These are phyloP conservation scores for Halcyon smyrnensis DNA, from an alignment of 2,797 vertebrate genomes.

Conservation along the genomic window DNA sequence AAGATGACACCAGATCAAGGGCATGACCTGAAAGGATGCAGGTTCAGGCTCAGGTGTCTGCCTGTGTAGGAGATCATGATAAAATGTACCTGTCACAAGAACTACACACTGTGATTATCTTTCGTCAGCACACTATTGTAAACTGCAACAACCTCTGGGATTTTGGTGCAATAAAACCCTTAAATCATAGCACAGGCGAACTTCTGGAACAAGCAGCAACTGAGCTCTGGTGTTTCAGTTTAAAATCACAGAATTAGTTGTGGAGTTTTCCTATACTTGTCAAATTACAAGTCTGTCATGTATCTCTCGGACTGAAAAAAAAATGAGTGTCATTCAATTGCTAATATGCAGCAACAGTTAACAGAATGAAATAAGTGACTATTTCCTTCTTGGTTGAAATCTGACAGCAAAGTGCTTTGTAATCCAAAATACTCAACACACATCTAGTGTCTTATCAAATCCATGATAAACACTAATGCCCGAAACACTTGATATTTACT, in stretches of 20 bases:
- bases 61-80: not conserved
- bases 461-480: accelerated
- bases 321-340: not conserved
- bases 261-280: not conserved
- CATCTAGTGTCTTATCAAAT: not conserved
- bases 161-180: constrained; percentile 16
- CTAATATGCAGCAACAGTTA: not conserved
- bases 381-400: not conserved
- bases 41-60: not conserved
- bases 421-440: not conserved
- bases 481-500: not conserved
- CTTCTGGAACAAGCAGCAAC: not conserved
- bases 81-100: not conserved
- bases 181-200: constrained; percentile 12
- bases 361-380: not conserved
- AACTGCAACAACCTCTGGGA: not conserved
- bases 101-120: not conserved
- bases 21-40: not conserved
- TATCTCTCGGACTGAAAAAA: not conserved
- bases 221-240: not conserved
- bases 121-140: not conserved
- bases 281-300: not conserved
- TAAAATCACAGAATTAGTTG: not conserved
- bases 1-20: not conserved
- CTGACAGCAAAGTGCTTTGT: not conserved